Base-by-base conservation (phyloP, 2,113 vertebrate genomes). In the Peromyscus polionotus region DNA sequence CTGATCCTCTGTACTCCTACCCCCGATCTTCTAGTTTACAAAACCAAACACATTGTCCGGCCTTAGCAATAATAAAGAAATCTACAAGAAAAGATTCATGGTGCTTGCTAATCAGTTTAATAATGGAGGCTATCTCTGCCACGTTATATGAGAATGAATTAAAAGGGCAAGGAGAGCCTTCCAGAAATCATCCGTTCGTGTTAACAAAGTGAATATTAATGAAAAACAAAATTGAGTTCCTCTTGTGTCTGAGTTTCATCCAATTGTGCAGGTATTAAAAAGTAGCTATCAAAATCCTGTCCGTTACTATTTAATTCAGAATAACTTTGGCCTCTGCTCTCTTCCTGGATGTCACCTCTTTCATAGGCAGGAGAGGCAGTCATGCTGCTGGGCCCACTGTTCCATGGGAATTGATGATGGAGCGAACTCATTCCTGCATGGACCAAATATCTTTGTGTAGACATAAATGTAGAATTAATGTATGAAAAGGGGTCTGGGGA, bases 161-260 rank as follows among this genome's bases (percentile, higher is more conserved):
- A 97, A 97, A 98, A 98, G 97, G 97, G 63, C 97, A 97, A 63
- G 87, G 89, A 96, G 92, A 97, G 96, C 97, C 81, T 98, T 96
- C 98, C 96, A 95, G 95, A 98, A 98, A 98, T 98, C 95, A 97
- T 98, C 96, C 97, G 90, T 98, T 98, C 97, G 0, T 97, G 95
- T 97, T 98, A 98, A 98, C 96, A 97, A 98, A 98, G 97, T 98
- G 97, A 98, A 97, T 98, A 97, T 97, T 98, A 98, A 98, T 98
- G 97, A 98, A 98, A 98, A 98, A 95, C 97, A 98, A 98, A 98
- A 98, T 92, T 97, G 97, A 98, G 95, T 97, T 98, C 96, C 98
- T 98, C 97, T 97, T 97, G 97, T 97, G 97, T 96, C 95, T 98
- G 97, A 98, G 98, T 98, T 98, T 98, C 97, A 97, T 98, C 57